Conservation (phyloP, 2,797 vertebrate species). For the Rhynchotus rufescens region DNA sequence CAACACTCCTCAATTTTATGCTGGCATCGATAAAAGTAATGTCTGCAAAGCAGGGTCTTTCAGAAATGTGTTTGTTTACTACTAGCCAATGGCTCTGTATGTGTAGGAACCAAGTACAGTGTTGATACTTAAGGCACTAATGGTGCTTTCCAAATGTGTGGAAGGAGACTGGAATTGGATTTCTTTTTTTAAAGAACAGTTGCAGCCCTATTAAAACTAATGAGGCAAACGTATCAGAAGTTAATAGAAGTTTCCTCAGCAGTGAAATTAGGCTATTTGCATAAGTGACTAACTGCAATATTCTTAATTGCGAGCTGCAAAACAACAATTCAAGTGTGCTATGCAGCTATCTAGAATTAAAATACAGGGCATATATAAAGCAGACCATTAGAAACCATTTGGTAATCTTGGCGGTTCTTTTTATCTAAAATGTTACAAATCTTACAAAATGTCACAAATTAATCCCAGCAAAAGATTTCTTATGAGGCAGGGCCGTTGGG, state of each 20-base stretch:
- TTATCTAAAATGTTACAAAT: not conserved
- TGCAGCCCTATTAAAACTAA: not conserved
- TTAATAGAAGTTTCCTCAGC: not conserved
- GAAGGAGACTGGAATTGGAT: not conserved
- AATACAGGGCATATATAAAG: not conserved
- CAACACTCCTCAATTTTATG: not conserved
- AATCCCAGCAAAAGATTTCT: not conserved
- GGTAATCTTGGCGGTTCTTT: not conserved
- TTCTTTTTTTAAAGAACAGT: not conserved
- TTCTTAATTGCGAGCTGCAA: not conserved
- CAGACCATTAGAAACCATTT: not conserved
- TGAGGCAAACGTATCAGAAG: not conserved
- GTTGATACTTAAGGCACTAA: not conserved
- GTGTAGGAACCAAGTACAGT: not conserved
- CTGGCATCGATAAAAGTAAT: not conserved
- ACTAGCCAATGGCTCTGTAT: not conserved
- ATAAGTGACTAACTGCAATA: not conserved
- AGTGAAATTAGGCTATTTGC: not conserved
- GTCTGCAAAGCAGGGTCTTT: not conserved
- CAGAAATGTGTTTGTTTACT: not conserved
- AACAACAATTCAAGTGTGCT: not conserved
- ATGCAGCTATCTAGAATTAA: not conserved
- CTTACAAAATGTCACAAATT: too few relatives aligned
- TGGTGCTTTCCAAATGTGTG: not conserved
- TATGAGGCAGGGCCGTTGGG: slow-evolving; percentile 88